phyloP scores from a whole-genome alignment of 2,113 vertebrate species.

The Accipiter virgatus region DNA sequence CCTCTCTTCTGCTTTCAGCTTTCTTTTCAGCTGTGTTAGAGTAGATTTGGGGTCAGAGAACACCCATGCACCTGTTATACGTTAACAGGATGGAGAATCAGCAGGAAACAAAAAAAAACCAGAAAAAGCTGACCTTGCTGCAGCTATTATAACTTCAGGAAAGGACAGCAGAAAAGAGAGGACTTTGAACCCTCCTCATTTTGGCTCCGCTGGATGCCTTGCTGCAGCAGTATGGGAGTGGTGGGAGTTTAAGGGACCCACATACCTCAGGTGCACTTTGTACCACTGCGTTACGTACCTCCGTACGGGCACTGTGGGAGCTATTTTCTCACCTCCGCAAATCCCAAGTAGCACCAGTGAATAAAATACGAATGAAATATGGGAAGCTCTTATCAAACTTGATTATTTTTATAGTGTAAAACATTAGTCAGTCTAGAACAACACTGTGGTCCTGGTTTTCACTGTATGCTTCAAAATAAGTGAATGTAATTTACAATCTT shows the following conservation, averaged over 20 bases:
- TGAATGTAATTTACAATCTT: neutral
- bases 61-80: neutral
- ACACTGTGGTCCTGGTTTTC: neutral
- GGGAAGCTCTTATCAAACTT: neutral
- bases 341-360: neutral
- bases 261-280: neutral
- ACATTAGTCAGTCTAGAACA: constrained; percentile 2
- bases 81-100: constrained; percentile 26
- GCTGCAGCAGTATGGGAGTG: neutral
- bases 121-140: constrained; percentile 15
- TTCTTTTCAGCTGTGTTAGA: neutral
- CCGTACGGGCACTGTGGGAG: accelerated
- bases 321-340: neutral
- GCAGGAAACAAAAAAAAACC: constrained; percentile 34
- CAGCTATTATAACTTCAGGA: neutral
- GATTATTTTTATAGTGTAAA: neutral
- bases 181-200: constrained; percentile 40
- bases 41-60: constrained; percentile 24
- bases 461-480: neutral
- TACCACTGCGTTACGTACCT: accelerated
- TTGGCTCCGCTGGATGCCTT: neutral
- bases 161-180: neutral
- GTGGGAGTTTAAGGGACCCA: neutral
- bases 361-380: constrained; percentile 2
- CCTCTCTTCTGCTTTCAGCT: neutral